phyloP scores from a whole-genome alignment of 2,888 invertebrate genomes.

The Drosophila fungiperda region DNA sequence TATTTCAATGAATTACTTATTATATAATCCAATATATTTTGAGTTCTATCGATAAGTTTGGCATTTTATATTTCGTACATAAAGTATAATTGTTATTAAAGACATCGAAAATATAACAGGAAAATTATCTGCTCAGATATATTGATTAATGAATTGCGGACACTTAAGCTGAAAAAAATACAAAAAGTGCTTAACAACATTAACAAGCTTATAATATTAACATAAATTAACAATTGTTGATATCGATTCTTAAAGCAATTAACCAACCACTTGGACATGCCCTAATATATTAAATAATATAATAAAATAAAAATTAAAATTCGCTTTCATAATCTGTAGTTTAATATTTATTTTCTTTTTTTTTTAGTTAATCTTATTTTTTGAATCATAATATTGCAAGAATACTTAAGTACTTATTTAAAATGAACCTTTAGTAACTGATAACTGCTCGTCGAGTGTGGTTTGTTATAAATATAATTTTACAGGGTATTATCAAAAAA shows the following conservation, averaged over 20 bases:
- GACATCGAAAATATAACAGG: background rate
- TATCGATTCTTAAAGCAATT: background rate
- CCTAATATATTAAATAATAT: background rate
- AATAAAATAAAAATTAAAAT: background rate
- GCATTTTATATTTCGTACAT: background rate
- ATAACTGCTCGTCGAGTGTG: background rate
- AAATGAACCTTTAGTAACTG: background rate
- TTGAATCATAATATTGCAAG: background rate
- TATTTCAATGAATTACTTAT: background rate
- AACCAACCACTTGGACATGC: background rate
- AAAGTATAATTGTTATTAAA: background rate
- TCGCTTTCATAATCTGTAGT: background rate
- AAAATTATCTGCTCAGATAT: background rate
- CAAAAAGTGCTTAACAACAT: no score
- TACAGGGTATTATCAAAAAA: slow-evolving; percentile 44
- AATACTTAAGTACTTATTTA: background rate
- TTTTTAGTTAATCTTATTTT: background rate
- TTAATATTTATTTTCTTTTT: background rate
- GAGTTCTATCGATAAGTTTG: background rate
- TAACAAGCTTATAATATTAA: no score
- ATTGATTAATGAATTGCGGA: background rate
- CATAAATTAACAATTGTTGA: background rate
- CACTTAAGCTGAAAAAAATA: background rate
- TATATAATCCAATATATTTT: background rate
- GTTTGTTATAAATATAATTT: background rate